Evolutionary conservation across 2,113 vertebrate species (phyloP), one percentile per base, ranked within the genome.

Genomic region (Pitta sordida): DNA sequence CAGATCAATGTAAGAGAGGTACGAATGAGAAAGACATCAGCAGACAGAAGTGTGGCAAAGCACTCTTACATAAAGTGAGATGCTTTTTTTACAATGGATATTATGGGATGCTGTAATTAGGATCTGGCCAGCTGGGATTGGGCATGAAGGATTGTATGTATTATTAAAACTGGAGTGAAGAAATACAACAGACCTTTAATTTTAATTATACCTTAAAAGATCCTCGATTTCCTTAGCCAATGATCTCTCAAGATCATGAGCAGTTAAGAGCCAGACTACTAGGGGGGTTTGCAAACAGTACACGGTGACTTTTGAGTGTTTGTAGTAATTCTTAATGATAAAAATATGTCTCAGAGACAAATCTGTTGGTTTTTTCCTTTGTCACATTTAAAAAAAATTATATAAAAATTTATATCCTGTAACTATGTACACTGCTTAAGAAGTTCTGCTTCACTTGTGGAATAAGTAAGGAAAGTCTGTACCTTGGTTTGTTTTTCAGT

Each of bases 31-130:
- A 77, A 84, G 69, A 58, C 27, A n/a, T 14, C 27, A 46, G 34
- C 18, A 74, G 85, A 48, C 7, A 51, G 17, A 81, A 91, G 63
- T 7, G 29, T 60, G 65, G 81, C 62, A 73, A 71, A 89, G 74
- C 41, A 52, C 37, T 64, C 62, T 23, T 37, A 86, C 32, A 26
- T 56, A 14, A 91, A 89, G 55, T 10, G 30, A 77, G 90, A 48
- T 67, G 32, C 29, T 88, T 91, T 87, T 94, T 89, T 84, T 60
- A 76, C 58, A 39, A 53, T 6, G 15, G 44, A 87, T 91, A 92
- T 86, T 44, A 93, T n/a, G 62, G 29, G 75, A 87, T 87, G 58
- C 46, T 92, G 70, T 84, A 94, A 96, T 91, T 91, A 89, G 36
- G 62, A 94, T 84, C 69, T 89, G 81, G 78, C 65, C 84, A 93